These are phyloP conservation scores for Sapajus apella DNA, from an alignment of 2,113 vertebrate species.

Conservation along the genomic window DNA sequence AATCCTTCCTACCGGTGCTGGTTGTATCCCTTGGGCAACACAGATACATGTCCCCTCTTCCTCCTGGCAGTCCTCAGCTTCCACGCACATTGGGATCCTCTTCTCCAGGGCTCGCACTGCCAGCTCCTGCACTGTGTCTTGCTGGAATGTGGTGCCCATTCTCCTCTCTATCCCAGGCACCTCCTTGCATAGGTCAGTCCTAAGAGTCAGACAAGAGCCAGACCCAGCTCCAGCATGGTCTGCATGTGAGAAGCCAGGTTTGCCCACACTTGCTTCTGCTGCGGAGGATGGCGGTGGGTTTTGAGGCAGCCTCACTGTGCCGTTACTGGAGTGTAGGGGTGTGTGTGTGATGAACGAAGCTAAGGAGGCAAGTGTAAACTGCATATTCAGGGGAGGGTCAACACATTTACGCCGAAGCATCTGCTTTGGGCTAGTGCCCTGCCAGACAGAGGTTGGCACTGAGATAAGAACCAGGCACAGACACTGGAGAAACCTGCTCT, in stretches of 20 bases:
- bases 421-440: background rate
- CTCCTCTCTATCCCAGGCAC: background rate
- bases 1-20: background rate
- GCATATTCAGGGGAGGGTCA: background rate
- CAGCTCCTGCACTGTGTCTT: background rate
- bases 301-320: background rate
- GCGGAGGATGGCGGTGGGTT: background rate
- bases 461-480: background rate
- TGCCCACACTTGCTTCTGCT: background rate
- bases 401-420: background rate
- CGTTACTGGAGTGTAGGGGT: background rate
- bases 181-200: background rate
- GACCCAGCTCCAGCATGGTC: background rate
- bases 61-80: background rate
- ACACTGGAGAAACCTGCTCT: background rate
- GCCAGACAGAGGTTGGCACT: background rate
- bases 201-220: background rate
- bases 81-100: background rate
- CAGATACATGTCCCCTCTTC: background rate
- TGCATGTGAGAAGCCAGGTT: background rate
- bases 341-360: background rate
- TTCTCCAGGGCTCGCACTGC: background rate
- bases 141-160: background rate
- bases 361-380: background rate
- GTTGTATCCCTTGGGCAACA: background rate